These are phyloP conservation scores for Paguma larvata DNA, from an alignment of 2,797 vertebrate genomes.

Conservation along the genomic window DNA sequence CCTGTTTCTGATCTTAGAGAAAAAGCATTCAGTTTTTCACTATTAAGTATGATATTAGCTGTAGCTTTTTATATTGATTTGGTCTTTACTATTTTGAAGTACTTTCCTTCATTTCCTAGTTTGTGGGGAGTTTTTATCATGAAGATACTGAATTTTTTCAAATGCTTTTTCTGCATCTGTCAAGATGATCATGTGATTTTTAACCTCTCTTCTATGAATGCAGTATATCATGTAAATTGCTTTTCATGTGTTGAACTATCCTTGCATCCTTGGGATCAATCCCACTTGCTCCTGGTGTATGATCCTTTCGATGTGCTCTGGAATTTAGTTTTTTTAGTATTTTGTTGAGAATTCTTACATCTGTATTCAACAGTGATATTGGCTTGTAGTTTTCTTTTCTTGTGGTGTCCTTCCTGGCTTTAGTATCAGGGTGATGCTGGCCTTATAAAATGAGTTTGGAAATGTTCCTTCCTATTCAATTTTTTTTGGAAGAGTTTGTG, in stretches of 20 bases:
- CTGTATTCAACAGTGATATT: background rate
- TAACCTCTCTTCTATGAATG: background rate
- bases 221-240: background rate
- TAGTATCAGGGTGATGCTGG: background rate
- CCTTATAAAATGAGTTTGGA: background rate
- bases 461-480: background rate
- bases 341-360: background rate
- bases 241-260: background rate
- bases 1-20: background rate
- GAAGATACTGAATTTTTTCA: background rate
- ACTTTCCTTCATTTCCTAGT: background rate
- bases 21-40: background rate
- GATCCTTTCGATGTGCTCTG: background rate
- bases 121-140: background rate
- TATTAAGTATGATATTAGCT: background rate
- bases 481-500: background rate
- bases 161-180: background rate
- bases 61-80: background rate
- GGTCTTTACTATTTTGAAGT: background rate
- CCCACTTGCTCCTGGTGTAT: background rate
- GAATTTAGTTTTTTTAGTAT: background rate
- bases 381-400: background rate
- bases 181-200: background rate
- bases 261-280: background rate
- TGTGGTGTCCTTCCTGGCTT: background rate